Conservation (phyloP, 2,888 invertebrate species). For the Noctua fimbriata region DNA sequence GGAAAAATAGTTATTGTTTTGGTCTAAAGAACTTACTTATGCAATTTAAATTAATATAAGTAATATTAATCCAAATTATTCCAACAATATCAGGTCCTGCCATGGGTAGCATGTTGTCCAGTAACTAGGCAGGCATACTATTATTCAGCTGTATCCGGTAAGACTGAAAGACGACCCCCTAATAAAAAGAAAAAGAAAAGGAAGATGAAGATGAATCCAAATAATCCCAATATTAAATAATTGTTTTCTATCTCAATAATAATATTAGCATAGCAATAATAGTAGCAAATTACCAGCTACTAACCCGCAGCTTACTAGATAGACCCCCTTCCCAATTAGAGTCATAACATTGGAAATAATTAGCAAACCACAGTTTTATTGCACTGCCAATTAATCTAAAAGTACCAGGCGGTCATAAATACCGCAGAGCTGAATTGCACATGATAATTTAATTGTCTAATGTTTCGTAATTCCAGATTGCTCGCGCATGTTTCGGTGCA, state of each 20-base stretch:
- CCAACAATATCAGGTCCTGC: not conserved
- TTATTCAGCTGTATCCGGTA: not conserved
- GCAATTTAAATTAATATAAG: not conserved
- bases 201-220: not conserved
- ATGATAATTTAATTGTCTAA: slow-evolving; percentile 53
- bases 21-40: not conserved
- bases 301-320: not conserved
- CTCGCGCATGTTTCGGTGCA: slow-evolving; percentile 38
- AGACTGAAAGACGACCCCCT: not conserved
- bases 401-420: slow-evolving; percentile 42
- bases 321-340: not conserved
- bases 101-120: not conserved
- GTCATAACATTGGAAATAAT: slow-evolving; percentile 26
- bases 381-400: slow-evolving; percentile 8
- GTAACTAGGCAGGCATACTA: no score
- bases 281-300: not conserved
- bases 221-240: not conserved
- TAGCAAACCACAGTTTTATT: slow-evolving; percentile 33
- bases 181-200: not conserved
- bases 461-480: slow-evolving; percentile 46
- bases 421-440: slow-evolving; percentile 17
- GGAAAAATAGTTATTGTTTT: not conserved
- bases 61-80: not conserved
- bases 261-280: not conserved
- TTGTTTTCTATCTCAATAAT: not conserved